Percentiles rank a stretch among this genome's conserved stretches.
These are phyloP conservation scores for Drosophila mayaguana DNA, from an alignment of 2,888 invertebrate species.

Conservation along the genomic window DNA sequence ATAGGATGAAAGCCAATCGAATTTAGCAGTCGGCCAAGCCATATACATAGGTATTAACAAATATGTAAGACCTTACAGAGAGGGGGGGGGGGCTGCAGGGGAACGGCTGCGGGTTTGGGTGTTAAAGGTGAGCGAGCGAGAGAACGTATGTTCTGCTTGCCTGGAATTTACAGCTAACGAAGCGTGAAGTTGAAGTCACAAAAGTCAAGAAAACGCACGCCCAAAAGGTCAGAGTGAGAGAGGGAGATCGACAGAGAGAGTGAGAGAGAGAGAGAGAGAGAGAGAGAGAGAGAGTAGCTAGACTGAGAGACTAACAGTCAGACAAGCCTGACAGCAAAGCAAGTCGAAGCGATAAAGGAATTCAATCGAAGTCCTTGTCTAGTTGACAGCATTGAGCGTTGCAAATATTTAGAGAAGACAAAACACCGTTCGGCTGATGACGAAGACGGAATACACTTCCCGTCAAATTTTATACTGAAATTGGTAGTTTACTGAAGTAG, in stretches of 20 bases:
- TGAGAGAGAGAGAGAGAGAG: background rate
- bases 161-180: slow-evolving; percentile 77
- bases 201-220: slow-evolving; percentile 45
- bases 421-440: background rate
- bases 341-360: slow-evolving; percentile 64
- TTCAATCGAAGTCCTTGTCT: slow-evolving; percentile 74
- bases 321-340: slow-evolving; percentile 43
- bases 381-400: slow-evolving; percentile 70
- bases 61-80: slow-evolving; percentile 50
- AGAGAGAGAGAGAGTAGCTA: slow-evolving; percentile 13
- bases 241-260: background rate
- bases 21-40: slow-evolving; percentile 57
- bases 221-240: background rate
- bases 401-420: slow-evolving; percentile 60
- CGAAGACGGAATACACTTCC: background rate
- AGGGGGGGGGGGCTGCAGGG: too few species aligned
- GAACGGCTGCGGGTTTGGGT: background rate
- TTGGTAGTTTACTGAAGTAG: too few species aligned
- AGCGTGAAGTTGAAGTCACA: slow-evolving; percentile 70
- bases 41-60: slow-evolving; percentile 69
- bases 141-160: slow-evolving; percentile 57
- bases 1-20: slow-evolving; percentile 79
- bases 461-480: background rate
- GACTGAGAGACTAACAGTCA: slow-evolving; percentile 17
- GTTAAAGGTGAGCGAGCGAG: slow-evolving; percentile 39